Percentiles rank a stretch among this genome's conserved stretches.
Conservation (phyloP, 30 jellyfish, hydroid and myxozoan species). For the Rhopilema esculentum region DNA sequence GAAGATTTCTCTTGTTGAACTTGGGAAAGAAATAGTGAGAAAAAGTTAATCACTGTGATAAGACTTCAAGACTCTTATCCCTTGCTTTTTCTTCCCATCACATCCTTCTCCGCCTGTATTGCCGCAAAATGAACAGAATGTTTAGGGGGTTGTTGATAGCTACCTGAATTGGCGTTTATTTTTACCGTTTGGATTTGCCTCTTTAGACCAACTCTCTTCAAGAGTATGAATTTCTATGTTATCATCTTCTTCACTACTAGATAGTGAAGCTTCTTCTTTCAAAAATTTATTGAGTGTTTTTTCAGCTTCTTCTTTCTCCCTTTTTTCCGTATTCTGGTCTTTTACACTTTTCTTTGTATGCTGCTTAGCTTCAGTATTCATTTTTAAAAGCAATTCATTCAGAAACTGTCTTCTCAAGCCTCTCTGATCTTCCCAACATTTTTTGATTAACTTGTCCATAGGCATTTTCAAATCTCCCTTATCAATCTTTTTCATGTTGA, state of each 20-base stretch:
- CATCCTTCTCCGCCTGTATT: slow-evolving; percentile 39
- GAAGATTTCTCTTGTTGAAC: no score
- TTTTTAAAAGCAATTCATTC: slow-evolving; percentile 8
- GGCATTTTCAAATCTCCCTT: slow-evolving; percentile 9
- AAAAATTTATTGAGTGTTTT: not conserved
- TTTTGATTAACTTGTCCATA: slow-evolving; percentile 10
- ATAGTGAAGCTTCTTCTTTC: not conserved
- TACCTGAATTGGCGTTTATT: slow-evolving; percentile 9
- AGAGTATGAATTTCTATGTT: slow-evolving; percentile 5
- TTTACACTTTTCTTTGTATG: not conserved
- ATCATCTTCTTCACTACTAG: slow-evolving; percentile 1
- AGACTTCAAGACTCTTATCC: not conserved
- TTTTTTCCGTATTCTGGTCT: not conserved
- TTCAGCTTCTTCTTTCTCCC: not conserved
- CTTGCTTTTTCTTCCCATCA: not conserved
- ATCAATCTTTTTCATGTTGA: slow-evolving; percentile 41
- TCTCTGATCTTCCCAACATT: slow-evolving; percentile 40
- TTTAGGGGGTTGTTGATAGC: slow-evolving; percentile 17
- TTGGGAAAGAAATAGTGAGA: no score
- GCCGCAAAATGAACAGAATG: slow-evolving; percentile 2
- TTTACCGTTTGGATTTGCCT: not conserved
- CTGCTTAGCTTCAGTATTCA: slow-evolving; percentile 7
- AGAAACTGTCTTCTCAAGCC: slow-evolving; percentile 39
- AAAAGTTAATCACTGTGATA: not conserved
- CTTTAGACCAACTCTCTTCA: slow-evolving; percentile 12